Percentiles rank a stretch among this genome's conserved stretches.
phyloP scores from a whole-genome alignment of 2,113 vertebrate genomes.

The Ceyx melanurus region DNA sequence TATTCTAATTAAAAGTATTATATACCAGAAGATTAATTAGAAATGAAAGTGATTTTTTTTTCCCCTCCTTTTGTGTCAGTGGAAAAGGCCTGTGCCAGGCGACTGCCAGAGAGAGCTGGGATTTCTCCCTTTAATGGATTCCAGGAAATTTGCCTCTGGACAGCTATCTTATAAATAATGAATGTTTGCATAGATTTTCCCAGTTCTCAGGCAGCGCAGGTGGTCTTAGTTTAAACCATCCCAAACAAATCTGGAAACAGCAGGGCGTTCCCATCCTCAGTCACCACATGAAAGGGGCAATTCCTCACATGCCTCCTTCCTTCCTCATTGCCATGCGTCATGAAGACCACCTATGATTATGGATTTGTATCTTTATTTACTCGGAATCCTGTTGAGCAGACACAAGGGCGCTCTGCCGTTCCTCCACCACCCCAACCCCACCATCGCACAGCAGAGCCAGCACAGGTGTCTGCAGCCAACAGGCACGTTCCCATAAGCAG shows the following conservation, averaged over 20 bases:
- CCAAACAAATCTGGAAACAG: slow-evolving; percentile 3
- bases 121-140: slow-evolving; percentile 57
- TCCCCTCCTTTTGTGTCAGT: background rate
- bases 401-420: fast-evolving
- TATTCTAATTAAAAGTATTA: slow-evolving; percentile 37
- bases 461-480: background rate
- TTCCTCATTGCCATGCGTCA: background rate
- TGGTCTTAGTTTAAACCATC: slow-evolving; percentile 34
- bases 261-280: background rate
- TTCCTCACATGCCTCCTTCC: background rate
- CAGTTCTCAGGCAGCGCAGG: slow-evolving; percentile 1
- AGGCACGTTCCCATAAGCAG: background rate
- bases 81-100: slow-evolving; percentile 13
- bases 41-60: slow-evolving; percentile 49
- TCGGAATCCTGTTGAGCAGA: fast-evolving
- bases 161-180: slow-evolving; percentile 60
- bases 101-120: slow-evolving; percentile 18
- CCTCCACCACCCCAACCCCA: background rate
- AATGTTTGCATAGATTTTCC: slow-evolving; percentile 37
- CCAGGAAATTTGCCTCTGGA: slow-evolving; percentile 65
- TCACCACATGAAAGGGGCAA: background rate
- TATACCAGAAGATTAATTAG: slow-evolving; percentile 62
- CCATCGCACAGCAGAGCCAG: background rate
- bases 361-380: background rate
- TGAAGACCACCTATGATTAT: background rate